These are phyloP conservation scores for Drosophila kanapiae DNA, from an alignment of 1,140 invertebrate species.

Conservation along the genomic window DNA sequence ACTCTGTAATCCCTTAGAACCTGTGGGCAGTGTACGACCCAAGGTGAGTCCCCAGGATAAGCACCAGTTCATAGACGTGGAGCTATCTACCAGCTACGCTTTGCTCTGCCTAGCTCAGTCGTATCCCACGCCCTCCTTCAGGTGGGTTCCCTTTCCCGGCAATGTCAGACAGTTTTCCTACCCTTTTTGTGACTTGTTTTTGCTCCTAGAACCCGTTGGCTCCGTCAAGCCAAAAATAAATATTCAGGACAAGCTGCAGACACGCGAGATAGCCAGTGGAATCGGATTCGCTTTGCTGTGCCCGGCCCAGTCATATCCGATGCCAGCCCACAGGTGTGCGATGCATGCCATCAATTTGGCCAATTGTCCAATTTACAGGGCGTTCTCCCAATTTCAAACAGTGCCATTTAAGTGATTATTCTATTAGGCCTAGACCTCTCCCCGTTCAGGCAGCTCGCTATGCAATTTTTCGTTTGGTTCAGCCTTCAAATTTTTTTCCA, in stretches of 20 bases:
- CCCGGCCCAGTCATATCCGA: slow-evolving; percentile 89
- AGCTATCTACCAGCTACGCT: slow-evolving; percentile 88
- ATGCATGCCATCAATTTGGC: slow-evolving; percentile 59
- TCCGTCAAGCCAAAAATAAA: slow-evolving; percentile 89
- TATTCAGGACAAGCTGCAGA: slow-evolving; percentile 86
- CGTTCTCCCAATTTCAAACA: slow-evolving; percentile 13
- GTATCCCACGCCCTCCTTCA: slow-evolving; percentile 90
- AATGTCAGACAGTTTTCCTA: slow-evolving; percentile 52
- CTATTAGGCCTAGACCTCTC: slow-evolving; percentile 85
- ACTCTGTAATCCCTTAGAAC: slow-evolving; percentile 87
- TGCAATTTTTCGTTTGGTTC: not conserved
- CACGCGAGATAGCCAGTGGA: slow-evolving; percentile 76
- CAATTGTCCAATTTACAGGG: slow-evolving; percentile 55
- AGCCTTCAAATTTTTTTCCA: slow-evolving; percentile 75
- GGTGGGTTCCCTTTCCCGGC: slow-evolving; percentile 86
- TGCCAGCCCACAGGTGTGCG: slow-evolving; percentile 89
- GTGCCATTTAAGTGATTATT: slow-evolving; percentile 56
- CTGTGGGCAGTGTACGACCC: slow-evolving; percentile 91
- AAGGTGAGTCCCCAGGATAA: slow-evolving; percentile 87
- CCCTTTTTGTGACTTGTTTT: slow-evolving; percentile 9
- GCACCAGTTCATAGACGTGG: slow-evolving; percentile 87
- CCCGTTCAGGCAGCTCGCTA: slow-evolving; percentile 56
- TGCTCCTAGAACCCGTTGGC: slow-evolving; percentile 89
- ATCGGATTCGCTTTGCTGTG: slow-evolving; percentile 87
- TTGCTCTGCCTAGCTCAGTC: slow-evolving; percentile 88